Evolutionary conservation across 2,797 vertebrate genomes (phyloP), one percentile per base, ranked within the genome.

Genomic region (Momotus momota): DNA sequence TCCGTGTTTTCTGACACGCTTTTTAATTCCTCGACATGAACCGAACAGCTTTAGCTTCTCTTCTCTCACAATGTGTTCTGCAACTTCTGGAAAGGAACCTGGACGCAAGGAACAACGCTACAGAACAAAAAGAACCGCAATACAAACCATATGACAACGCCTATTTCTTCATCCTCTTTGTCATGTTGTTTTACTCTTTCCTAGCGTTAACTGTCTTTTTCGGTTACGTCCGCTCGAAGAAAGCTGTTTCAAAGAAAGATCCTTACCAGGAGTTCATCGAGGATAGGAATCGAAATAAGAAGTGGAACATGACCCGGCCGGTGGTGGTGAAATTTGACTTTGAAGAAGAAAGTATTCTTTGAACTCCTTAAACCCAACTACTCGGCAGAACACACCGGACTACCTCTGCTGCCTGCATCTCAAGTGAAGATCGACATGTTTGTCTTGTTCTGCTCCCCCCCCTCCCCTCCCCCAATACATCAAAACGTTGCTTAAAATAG

Each of bases 121-220:
- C 79, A 51, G 95, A 96, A 92, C 97, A 97, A 91, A 97, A 98
- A 97, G 94, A 95, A 86, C 96, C 96, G 80, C 98, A 98, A 98
- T 98, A 97, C 92, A 98, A 98, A 96, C 98, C 98, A 88, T 99
- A 99, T 91, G 98, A 99, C 98, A 99, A 99, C 9, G 98, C 98
- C 92, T 99, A 99, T 97, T 99, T 99, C 97, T 99, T 99, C 97
- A 97, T 98, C 96, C 97, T 99, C 88, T 98, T 99, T 96, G 99
- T 99, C 95, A 99, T 99, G 98, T 96, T 99, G 82, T 99, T 99
- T 98, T 99, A 99, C 96, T 98, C 98, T 94, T 98, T 99, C 96
- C 96, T 99, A 87, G 98, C 98, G 35, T 97, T 98, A 94, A 97
- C 98, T 85, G 98, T 99, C 96, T 99, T 99, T 94, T 98, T 98